Evolutionary conservation across 2,888 invertebrate genomes (phyloP), one percentile per base, ranked within the genome.

Genomic region (Meteorus cinctellus): DNA sequence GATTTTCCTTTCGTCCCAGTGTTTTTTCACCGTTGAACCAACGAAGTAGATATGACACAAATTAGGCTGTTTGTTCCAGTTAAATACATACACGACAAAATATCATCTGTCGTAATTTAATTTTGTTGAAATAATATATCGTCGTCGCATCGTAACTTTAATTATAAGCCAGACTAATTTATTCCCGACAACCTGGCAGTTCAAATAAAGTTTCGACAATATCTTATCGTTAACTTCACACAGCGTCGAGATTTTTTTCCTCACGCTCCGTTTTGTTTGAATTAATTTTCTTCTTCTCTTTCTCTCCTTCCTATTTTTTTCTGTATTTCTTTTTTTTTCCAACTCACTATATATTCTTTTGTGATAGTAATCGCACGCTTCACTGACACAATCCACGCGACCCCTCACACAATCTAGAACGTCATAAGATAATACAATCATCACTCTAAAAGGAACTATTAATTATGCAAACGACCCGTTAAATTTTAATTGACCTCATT

Each of bases 41-140:
- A 34, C 34, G 34, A 62, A 62, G 19, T 6, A 19, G 10, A 36
- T 36, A 65, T 65, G 10, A 65, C 12, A 24, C n/a, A 36, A 65
- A 34, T 65, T 12, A 24, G 36, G 34, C 4, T 31, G n/a, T 62
- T 65, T n/a, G 36, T 65, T 34, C 16, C 6, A n/a, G 19, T 65
- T 55, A 65, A 36, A 65, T 65, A 65, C 55, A 55, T 55, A 55
- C 19, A 55, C 19, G 19, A 36, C n/a, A 24, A 36, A 67, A 67
- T 67, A 41, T 27, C 41, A 67, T 67, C 67, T 67, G 67, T 67
- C 41, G 27, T 67, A 41, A 67, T 67, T 55, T 67, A 67, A 67
- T 67, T 67, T 41, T 27, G 45, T 24, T 16, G 27, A 48, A 45
- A 67, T 41, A 27, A 27, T 67, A 27, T 27, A 41, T 48, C n/a